phyloP scores from a whole-genome alignment of 2,113 vertebrate genomes.

The Megaleporinus macrocephalus region DNA sequence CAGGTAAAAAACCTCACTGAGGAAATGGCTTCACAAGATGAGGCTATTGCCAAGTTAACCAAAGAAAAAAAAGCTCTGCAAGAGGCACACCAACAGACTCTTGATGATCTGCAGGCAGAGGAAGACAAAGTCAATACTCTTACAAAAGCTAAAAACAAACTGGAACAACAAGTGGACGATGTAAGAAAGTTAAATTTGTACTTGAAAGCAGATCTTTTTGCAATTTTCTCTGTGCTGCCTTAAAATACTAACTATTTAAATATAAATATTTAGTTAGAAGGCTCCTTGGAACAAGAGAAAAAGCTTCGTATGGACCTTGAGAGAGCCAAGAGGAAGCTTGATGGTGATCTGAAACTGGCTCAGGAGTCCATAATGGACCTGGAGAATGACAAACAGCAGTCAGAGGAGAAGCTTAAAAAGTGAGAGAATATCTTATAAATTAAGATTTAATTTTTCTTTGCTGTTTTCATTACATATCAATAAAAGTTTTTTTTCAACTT shows the following conservation, averaged over 20 bases:
- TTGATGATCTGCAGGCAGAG: conserved; percentile 74
- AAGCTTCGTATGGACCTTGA: conserved; percentile 85
- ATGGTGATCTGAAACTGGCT: conserved; percentile 71
- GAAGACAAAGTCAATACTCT: conserved; percentile 81
- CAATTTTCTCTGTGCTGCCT: background rate
- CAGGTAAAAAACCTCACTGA: conserved; percentile 60
- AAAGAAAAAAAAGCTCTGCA: conserved; percentile 62
- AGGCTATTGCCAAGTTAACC: conserved; percentile 54
- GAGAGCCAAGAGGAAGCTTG: conserved; percentile 72
- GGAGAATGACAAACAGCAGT: conserved; percentile 73
- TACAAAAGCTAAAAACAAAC: conserved; percentile 73
- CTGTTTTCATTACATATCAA: background rate
- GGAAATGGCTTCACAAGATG: conserved; percentile 60
- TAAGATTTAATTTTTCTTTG: background rate
- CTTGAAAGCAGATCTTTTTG: background rate
- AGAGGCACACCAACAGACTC: conserved; percentile 59
- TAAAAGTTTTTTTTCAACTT: background rate
- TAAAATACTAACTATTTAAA: background rate
- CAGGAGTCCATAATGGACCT: conserved; percentile 72
- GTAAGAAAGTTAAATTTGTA: conserved; percentile 42
- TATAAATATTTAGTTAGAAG: conserved; percentile 75
- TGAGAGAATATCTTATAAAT: background rate
- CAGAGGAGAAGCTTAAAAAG: conserved; percentile 48
- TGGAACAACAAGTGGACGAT: conserved; percentile 73
- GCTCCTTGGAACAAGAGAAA: conserved; percentile 86